Conservation (phyloP, 2,113 vertebrate species). For the Hemichromis elongatus region DNA sequence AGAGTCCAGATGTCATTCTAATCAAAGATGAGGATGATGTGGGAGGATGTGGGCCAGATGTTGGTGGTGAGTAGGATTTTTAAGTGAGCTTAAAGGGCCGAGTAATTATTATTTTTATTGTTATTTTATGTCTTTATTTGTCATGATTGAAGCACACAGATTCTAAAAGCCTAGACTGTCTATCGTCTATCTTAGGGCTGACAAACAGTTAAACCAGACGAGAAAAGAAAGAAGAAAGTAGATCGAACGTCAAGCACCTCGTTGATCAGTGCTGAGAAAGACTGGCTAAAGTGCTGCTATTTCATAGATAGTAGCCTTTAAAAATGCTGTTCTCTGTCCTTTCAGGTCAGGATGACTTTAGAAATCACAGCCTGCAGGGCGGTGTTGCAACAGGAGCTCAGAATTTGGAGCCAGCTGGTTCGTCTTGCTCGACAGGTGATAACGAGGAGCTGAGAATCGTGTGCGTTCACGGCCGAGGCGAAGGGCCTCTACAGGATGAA, state of each 20-base stretch:
- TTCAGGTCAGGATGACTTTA: conserved; percentile 27
- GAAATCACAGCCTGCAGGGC: neutral
- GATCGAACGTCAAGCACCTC: neutral
- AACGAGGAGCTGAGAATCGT: conserved; percentile 44
- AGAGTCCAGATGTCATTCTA: conserved; percentile 62
- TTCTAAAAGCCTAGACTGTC: neutral
- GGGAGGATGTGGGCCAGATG: conserved; percentile 16
- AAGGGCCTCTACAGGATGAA: conserved; percentile 44
- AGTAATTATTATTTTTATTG: neutral
- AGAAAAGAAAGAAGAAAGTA: neutral
- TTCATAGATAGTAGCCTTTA: neutral
- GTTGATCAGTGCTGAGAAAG: neutral
- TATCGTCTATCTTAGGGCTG: neutral
- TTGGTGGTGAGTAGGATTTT: conserved; percentile 36
- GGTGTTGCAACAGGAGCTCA: neutral
- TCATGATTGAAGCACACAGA: neutral
- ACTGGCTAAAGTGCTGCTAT: neutral
- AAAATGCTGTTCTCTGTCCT: neutral
- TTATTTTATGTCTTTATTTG: neutral
- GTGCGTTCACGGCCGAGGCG: conserved; percentile 46
- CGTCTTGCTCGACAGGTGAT: neutral
- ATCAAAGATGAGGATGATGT: conserved; percentile 69
- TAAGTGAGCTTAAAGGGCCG: neutral
- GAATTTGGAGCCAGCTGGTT: neutral
- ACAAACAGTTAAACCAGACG: neutral